Conservation (phyloP, 1,140 invertebrate species). For the Diorhabda carinulata region DNA sequence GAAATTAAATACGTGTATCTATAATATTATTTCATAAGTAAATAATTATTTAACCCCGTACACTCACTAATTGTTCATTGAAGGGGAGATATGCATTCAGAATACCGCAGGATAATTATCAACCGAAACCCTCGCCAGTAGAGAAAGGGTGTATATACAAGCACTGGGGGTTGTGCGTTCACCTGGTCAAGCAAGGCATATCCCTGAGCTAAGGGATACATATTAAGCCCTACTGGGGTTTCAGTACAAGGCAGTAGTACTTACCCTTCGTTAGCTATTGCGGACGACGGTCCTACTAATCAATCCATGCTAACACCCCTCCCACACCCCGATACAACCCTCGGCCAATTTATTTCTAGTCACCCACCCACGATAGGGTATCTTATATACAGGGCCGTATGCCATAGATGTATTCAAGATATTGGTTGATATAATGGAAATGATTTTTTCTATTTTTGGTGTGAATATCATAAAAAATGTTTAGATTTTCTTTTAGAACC, state of each 20-base stretch:
- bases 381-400: too few relatives aligned
- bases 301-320: slow-evolving; percentile 27
- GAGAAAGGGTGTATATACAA: not conserved
- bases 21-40: too few relatives aligned
- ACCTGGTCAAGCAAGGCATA: slow-evolving; percentile 1
- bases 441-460: too few relatives aligned
- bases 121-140: not conserved
- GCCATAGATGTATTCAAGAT: too few relatives aligned
- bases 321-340: slow-evolving; percentile 22
- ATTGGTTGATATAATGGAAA: too few relatives aligned
- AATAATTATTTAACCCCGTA: not conserved
- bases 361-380: not conserved
- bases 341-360: not conserved
- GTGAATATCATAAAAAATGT: too few relatives aligned
- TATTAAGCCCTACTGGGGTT: not conserved
- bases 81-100: not conserved
- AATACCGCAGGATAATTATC: not conserved
- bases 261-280: not conserved
- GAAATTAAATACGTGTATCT: too few relatives aligned
- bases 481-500: too few relatives aligned
- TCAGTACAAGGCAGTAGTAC: not conserved
- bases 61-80: not conserved
- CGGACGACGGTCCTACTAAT: slow-evolving; percentile 28
- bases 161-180: not conserved
- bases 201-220: not conserved